Base-by-base conservation (phyloP, 2,888 invertebrate species). In the Hybos culiciformis region DNA sequence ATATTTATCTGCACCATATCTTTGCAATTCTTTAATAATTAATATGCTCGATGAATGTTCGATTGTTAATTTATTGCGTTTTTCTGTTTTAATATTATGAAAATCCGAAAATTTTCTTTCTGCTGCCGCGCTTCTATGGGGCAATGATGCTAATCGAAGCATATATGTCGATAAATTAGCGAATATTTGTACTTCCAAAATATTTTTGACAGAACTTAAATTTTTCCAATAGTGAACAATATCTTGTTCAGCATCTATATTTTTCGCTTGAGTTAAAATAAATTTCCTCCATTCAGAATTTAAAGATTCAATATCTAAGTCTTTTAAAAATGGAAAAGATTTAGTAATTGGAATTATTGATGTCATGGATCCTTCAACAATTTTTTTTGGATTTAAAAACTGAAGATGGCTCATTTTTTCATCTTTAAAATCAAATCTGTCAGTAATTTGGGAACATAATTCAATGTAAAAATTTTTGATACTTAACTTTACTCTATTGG, bases 51-150 rank as follows among this genome's bases (percentile, higher is more conserved):
- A n/a, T n/a, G n/a, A n/a, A n/a, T n/a, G n/a, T n/a, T n/a, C n/a
- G n/a, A n/a, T n/a, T n/a, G n/a, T n/a, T n/a, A n/a, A n/a, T n/a
- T n/a, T n/a, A 14, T 39, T 43, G 17, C 24, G 15, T 34, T 33
- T n/a, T 33, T 42, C 42, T 20, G 15, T 38, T 41, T 42, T 44
- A 14, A 41, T 18, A 33, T 17, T 6, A 18, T 24, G 39, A 12
- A 44, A 33, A 11, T 6, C 24, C 2, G 41, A 45, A 38, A 45
- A 41, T 24, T 37, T 37, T 37, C 42, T 20, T 29, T 45, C 45
- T 38, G 42, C 41, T 9, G 38, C 41, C 24, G 41, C 44, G 26
- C 37, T 41, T 17, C 44, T 45, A 33, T 44, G 38, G 2, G 39
- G 39, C 3, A 34, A n/a, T 14, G 42, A 34, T 19, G 31, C 38